Evolutionary conservation across 2,797 vertebrate species (phyloP).

Genomic region (Gallinago stenura): DNA sequence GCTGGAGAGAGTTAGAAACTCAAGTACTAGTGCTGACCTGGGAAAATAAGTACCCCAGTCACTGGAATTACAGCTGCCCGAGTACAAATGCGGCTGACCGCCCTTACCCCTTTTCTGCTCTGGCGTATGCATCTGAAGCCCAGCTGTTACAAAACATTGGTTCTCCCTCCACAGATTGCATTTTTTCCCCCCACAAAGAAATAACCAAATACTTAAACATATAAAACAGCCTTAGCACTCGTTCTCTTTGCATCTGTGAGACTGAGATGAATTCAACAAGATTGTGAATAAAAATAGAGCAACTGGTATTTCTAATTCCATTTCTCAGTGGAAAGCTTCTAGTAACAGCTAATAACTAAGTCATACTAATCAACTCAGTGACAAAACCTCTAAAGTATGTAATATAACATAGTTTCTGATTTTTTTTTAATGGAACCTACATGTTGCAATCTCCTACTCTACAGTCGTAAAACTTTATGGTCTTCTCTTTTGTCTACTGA

Average conservation of each 20-base stretch:
- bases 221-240: constrained; percentile 11
- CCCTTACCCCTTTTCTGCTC: neutral
- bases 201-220: constrained; percentile 2
- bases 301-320: constrained; percentile 65
- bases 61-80: neutral
- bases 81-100: neutral
- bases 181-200: neutral
- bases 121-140: neutral
- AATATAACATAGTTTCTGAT: constrained; percentile 61
- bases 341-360: constrained; percentile 75
- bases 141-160: neutral
- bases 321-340: constrained; percentile 75
- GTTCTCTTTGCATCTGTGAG: neutral
- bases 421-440: constrained; percentile 63
- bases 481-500: constrained; percentile 72
- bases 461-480: constrained; percentile 75
- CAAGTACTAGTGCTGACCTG: neutral
- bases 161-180: neutral
- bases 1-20: neutral
- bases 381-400: constrained; percentile 67
- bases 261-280: constrained; percentile 42
- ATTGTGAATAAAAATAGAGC: constrained; percentile 45
- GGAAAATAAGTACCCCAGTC: neutral
- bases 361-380: constrained; percentile 57
- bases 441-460: constrained; percentile 69